These are phyloP conservation scores for Pandion haliaetus DNA, from an alignment of 2,113 vertebrate genomes.

Conservation along the genomic window DNA sequence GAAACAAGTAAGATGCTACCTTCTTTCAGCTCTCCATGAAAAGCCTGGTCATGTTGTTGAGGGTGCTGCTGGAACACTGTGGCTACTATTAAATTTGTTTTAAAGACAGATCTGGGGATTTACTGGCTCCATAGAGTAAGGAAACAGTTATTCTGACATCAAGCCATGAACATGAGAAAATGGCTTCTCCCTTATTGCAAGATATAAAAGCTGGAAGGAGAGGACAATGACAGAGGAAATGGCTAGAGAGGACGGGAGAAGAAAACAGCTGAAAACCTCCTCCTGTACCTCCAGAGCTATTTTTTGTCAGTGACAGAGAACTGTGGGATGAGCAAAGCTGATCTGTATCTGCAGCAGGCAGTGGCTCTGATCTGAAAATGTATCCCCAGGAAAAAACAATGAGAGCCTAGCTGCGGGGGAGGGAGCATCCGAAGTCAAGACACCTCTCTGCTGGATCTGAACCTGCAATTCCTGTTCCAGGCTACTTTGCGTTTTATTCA, in stretches of 20 bases:
- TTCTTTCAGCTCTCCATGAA: background rate
- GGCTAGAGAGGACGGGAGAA: background rate
- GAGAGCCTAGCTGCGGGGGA: background rate
- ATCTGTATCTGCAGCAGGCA: constrained; percentile 42
- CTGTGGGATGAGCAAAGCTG: constrained; percentile 43
- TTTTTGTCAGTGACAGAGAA: constrained; percentile 42
- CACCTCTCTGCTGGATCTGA: background rate
- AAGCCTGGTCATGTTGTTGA: background rate
- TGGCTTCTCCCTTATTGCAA: background rate
- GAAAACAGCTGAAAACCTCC: constrained; percentile 39
- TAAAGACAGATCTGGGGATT: background rate
- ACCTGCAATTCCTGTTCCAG: background rate
- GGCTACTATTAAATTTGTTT: background rate
- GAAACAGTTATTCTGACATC: background rate
- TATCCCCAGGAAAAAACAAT: background rate
- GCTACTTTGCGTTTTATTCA: background rate
- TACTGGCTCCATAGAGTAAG: background rate
- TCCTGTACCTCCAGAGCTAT: constrained; percentile 46
- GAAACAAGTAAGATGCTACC: background rate
- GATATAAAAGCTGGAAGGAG: background rate
- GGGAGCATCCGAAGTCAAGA: background rate
- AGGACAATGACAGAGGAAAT: background rate
- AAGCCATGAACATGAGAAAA: background rate
- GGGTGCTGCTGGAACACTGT: background rate
- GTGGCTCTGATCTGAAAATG: background rate